Percentiles rank a stretch among this genome's conserved stretches.
These are phyloP conservation scores for Palythoa caribaeorum DNA, from an alignment of 92 coral and sea anemone genomes.

Conservation along the genomic window DNA sequence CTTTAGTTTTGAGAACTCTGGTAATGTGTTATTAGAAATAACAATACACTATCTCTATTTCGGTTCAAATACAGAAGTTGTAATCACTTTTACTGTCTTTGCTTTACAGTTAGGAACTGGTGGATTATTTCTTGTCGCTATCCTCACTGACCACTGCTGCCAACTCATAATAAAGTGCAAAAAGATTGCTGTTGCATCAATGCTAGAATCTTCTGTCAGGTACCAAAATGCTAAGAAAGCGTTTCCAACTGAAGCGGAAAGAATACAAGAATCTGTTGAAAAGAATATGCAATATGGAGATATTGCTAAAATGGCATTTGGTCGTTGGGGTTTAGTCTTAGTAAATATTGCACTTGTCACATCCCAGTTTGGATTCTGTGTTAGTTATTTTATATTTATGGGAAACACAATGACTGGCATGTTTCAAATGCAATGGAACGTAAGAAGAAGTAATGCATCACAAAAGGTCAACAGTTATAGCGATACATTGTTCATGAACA, in stretches of 20 bases:
- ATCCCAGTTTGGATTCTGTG: conserved; percentile 90
- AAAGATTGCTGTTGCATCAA: conserved; percentile 81
- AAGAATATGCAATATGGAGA: conserved; percentile 87
- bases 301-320: conserved; percentile 86
- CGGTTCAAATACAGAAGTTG: not conserved
- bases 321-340: conserved; percentile 77
- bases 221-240: conserved; percentile 50
- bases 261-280: conserved; percentile 65
- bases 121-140: conserved; percentile 79
- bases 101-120: conserved; percentile 73
- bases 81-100: not conserved
- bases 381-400: conserved; percentile 93
- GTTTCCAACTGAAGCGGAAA: conserved; percentile 57
- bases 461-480: conserved; percentile 14
- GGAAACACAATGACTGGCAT: conserved; percentile 86
- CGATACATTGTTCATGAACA: not conserved
- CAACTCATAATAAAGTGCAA: conserved; percentile 94
- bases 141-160: conserved; percentile 95
- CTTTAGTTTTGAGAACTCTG: no score
- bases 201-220: conserved; percentile 68
- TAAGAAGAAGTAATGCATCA: not conserved
- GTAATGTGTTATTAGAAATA: no score
- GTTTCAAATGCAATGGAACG: conserved; percentile 62
- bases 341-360: conserved; percentile 87
- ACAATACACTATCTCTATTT: not conserved